Evolutionary conservation across 2,113 vertebrate genomes (phyloP), one percentile per base, ranked within the genome.

Genomic region (Equus quagga): DNA sequence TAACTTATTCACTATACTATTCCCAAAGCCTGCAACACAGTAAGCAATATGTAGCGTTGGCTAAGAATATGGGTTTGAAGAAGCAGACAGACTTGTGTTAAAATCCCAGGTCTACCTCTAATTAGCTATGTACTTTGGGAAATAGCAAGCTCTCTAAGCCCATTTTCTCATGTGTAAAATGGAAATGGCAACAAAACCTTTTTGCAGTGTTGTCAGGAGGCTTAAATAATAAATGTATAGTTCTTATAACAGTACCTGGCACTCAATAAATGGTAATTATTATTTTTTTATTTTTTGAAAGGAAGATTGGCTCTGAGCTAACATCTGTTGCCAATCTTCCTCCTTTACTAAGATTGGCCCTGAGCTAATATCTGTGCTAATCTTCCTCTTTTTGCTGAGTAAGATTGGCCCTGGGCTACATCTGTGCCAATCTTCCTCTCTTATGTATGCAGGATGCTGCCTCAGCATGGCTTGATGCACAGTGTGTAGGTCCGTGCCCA

Each of bases 1-100:
- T 60, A 54, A 87, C 21, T 92, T 83, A 78, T 64, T 95, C 67
- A 93, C 36, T 67, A 72, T 9, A 89, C 21, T 60, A 89, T n/a
- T 79, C 36, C 73, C 26, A 86, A 93, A 89, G 17, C 9, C 73
- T 75, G 58, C 44, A 84, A 75, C 10, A 72, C 13, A 80, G 64
- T 44, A 84, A 97, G 49, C 60, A 86, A 79, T 3, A 62, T 36
- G 33, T 12, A 81, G 11, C 49, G 5, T 10, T 72, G 31, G n/a
- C 69, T 80, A 81, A 90, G 49, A 8, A 91, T 76, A 89, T 44
- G 24, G 62, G 78, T 14, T 70, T 81, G 58, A 93, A 54, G 58
- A 10, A 60, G 58, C 36, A 33, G 56, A 79, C 21, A 90, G 58
- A 73, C n/a, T 21, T 69, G 23, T 69, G 41, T 87, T 82, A 76